These are phyloP conservation scores for Syritta pipiens DNA, from an alignment of 2,888 invertebrate genomes.

Conservation along the genomic window DNA sequence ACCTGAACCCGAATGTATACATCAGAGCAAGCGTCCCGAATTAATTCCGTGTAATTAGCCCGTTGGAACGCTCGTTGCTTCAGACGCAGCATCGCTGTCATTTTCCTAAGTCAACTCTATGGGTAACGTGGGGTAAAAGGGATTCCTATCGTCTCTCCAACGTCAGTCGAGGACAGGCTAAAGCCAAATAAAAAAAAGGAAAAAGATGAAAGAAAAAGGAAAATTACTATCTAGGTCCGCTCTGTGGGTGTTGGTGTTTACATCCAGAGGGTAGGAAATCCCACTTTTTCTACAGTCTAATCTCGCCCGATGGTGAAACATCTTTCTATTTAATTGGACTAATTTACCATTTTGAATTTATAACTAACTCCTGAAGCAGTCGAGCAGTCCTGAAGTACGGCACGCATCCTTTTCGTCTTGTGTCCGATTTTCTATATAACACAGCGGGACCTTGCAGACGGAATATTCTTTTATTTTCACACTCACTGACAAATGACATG, in stretches of 20 bases:
- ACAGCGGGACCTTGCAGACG: slow-evolving; percentile 3
- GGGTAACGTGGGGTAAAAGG: neutral
- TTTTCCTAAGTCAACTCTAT: slow-evolving; percentile 25
- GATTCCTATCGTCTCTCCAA: neutral
- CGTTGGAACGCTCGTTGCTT: slow-evolving; percentile 52
- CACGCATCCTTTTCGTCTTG: slow-evolving; percentile 38
- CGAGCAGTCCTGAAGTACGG: neutral
- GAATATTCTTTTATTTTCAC: slow-evolving; percentile 14
- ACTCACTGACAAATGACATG: slow-evolving; percentile 14
- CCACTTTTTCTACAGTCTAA: slow-evolving; percentile 48
- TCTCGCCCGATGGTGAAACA: slow-evolving; percentile 65
- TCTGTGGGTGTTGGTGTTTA: slow-evolving; percentile 31
- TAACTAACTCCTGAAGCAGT: slow-evolving; percentile 39
- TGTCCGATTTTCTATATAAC: slow-evolving; percentile 20
- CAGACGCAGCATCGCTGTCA: slow-evolving; percentile 51
- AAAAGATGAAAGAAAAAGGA: slow-evolving; percentile 1
- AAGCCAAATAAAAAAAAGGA: neutral
- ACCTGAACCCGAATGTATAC: slow-evolving; percentile 60
- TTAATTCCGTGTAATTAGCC: slow-evolving; percentile 67
- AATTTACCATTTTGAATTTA: slow-evolving; percentile 74
- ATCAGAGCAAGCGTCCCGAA: slow-evolving; percentile 46
- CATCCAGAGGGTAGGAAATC: slow-evolving; percentile 39
- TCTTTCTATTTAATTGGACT: slow-evolving; percentile 73
- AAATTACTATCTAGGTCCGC: slow-evolving; percentile 21
- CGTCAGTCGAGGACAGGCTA: slow-evolving; percentile 11